Base-by-base conservation (phyloP, 2,888 invertebrate genomes). In the Zelleria hepariella region DNA sequence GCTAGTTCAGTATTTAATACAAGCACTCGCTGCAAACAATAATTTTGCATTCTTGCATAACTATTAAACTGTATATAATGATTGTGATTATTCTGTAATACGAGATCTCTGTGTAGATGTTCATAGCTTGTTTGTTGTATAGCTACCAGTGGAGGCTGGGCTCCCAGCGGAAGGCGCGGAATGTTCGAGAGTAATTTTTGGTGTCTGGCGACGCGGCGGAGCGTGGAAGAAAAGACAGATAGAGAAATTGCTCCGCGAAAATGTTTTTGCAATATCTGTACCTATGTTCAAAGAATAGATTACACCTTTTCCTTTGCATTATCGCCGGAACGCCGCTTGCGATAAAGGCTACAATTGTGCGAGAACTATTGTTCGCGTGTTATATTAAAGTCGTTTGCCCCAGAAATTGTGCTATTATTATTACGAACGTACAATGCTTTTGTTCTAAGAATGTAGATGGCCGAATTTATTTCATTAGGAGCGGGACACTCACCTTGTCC, bases 161-260 rank as follows among this genome's bases (percentile, higher is more conserved):
- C 32, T 15, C 32, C 15, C 20, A 20, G 49, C 20, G 51, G 51
- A 51, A 23, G 49, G 51, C 21, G 20, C 18, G 51, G 51, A 20
- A 51, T 51, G 51, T 23, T 25, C 18, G 54, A 26, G 54, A 54
- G 54, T 25, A 54, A 54, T 54, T 54, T 54, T 54, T 54, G 54
- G 54, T 54, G 54, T 54, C 54, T 54, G 54, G 54, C 18, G 24
- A 18, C 26, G 25, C 26, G 54, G 54, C 18, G 24, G 54, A 24
- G 54, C 54, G 54, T 54, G 26, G 25, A 15, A 54, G 25, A 26
- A 24, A 54, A 24, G 54, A 54, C 54, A 54, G 54, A 54, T 54
- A 54, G 26, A 26, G 54, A 54, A 54, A 26, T 54, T 25, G 25
- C 26, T 25, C 18, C 24, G 24, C 18, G 25, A 26, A 18, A 25